phyloP scores from a whole-genome alignment of 2,797 vertebrate genomes.

The Gymnoscopelus microlampas region DNA sequence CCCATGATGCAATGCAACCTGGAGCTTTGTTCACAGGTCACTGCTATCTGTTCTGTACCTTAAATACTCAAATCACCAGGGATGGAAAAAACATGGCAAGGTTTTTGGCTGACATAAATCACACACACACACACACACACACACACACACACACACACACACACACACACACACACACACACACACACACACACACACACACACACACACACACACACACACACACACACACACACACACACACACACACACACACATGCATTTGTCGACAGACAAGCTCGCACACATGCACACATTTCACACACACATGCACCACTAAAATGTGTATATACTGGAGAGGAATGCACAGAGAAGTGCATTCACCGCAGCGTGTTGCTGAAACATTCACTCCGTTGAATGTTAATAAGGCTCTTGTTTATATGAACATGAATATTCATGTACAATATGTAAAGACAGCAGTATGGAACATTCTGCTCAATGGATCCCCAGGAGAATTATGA shows the following conservation, averaged over 20 bases:
- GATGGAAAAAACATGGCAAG: too few relatives aligned
- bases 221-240: neutral
- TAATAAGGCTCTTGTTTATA: slow-evolving; percentile 52
- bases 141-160: neutral
- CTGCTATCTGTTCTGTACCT: too few relatives aligned
- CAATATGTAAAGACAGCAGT: slow-evolving; percentile 56
- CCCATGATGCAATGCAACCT: too few relatives aligned
- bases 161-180: neutral
- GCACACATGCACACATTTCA: neutral
- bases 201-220: neutral
- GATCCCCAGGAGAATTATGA: slow-evolving; percentile 51
- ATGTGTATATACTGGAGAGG: slow-evolving; percentile 32
- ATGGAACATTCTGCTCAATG: slow-evolving; percentile 35
- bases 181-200: neutral
- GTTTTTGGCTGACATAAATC: too few relatives aligned
- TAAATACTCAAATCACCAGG: too few relatives aligned
- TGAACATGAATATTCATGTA: slow-evolving; percentile 67
- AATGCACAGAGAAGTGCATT: slow-evolving; percentile 18
- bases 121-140: neutral
- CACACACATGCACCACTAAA: slow-evolving; percentile 12
- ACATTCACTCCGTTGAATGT: slow-evolving; percentile 54
- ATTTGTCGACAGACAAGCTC: slow-evolving; percentile 1
- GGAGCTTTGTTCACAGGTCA: too few relatives aligned
- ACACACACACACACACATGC: neutral
- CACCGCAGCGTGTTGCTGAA: slow-evolving; percentile 48